Evolutionary conservation across 2,797 vertebrate species (phyloP).

Genomic region (Oophaga sylvatica): DNA sequence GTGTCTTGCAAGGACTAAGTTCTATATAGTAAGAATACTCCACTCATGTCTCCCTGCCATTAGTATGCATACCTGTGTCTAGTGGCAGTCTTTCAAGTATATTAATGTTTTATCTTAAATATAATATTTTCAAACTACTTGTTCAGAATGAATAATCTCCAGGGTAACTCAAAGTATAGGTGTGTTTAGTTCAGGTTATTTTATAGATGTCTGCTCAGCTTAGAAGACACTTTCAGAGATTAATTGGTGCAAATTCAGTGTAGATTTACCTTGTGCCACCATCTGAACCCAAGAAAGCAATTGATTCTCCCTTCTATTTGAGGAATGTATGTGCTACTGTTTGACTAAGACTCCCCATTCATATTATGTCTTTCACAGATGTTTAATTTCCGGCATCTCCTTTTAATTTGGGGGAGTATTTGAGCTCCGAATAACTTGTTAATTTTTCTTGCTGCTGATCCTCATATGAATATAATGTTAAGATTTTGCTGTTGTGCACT

Average conservation of each 20-base stretch:
- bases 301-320: background rate
- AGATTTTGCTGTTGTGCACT: conserved; percentile 49
- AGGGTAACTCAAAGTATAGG: background rate
- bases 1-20: background rate
- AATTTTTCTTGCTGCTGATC: conserved; percentile 64
- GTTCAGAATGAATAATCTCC: conserved; percentile 21
- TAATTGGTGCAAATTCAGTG: conserved; percentile 24
- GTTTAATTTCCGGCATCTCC: conserved; percentile 58
- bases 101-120: conserved; percentile 2
- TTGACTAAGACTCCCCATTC: conserved; percentile 53
- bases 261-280: conserved; percentile 15
- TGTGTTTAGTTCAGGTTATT: conserved; percentile 7
- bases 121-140: background rate
- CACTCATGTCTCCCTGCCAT: background rate
- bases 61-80: background rate
- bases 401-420: conserved; percentile 43
- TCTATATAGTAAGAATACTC: background rate
- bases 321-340: background rate
- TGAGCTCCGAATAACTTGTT: conserved; percentile 64
- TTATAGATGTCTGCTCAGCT: conserved; percentile 17
- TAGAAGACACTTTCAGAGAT: conserved; percentile 19
- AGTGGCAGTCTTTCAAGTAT: background rate
- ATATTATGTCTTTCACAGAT: conserved; percentile 37
- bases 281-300: conserved; percentile 30
- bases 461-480: conserved; percentile 61